Conservation (phyloP, 2,113 vertebrate species). For the Oncorhynchus nerka region DNA sequence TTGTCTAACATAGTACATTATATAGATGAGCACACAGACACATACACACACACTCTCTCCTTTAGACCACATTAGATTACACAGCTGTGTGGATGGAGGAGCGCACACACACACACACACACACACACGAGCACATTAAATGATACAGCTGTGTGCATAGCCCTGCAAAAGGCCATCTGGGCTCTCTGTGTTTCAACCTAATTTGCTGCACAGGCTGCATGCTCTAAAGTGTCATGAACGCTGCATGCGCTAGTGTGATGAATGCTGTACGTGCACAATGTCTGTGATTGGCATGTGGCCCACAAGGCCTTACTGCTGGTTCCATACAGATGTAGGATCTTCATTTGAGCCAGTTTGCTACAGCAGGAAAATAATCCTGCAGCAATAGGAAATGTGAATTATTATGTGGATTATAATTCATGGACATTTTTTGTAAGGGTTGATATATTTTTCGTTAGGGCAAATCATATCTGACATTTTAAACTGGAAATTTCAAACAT, state of each 20-base stretch:
- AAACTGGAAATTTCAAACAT: too few species aligned
- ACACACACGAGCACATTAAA: neutral
- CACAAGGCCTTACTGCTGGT: neutral
- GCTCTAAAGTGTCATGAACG: neutral
- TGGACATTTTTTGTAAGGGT: too few species aligned
- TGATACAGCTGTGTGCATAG: neutral
- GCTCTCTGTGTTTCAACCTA: neutral
- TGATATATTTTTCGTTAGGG: too few species aligned
- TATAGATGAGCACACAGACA: neutral
- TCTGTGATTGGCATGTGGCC: neutral
- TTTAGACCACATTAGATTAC: neutral
- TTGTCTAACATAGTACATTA: neutral
- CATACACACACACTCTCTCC: neutral
- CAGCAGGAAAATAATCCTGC: too few species aligned
- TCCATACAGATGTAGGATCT: slow-evolving; percentile 8
- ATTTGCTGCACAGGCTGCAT: slow-evolving; percentile 32
- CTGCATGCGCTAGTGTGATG: neutral
- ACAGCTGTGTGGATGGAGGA: neutral
- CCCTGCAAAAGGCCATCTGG: neutral
- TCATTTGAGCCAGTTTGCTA: too few species aligned
- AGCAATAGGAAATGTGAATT: too few species aligned
- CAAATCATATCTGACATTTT: too few species aligned
- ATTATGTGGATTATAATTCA: too few species aligned
- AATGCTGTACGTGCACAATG: neutral
- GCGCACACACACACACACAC: slow-evolving; percentile 7